Evolutionary conservation across 2,113 vertebrate genomes (phyloP).

Genomic region (Raja brachyura): DNA sequence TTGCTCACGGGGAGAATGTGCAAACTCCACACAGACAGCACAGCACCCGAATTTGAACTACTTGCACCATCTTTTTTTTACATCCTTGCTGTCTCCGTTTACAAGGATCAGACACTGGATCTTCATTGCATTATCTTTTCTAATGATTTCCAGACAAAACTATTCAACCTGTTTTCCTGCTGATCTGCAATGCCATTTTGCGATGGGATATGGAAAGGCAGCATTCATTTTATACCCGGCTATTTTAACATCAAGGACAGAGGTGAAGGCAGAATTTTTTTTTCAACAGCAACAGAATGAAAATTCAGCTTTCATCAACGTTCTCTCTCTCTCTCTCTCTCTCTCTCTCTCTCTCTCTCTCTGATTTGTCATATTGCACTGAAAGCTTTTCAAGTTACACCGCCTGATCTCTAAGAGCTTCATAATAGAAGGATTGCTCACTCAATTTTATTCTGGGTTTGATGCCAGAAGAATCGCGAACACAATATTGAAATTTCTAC

Average conservation of each 20-base stretch:
- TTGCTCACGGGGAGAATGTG: too few species aligned
- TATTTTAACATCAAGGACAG: background rate
- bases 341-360: background rate
- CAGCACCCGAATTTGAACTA: too few species aligned
- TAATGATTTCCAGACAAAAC: background rate
- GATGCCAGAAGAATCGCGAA: background rate
- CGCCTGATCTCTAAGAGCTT: background rate
- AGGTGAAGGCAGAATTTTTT: background rate
- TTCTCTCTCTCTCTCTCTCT: background rate
- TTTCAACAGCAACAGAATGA: background rate
- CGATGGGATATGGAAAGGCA: background rate
- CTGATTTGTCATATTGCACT: background rate
- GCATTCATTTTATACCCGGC: background rate
- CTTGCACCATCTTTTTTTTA: too few species aligned
- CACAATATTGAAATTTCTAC: background rate
- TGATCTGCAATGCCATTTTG: background rate
- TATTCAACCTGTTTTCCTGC: background rate
- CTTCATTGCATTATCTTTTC: background rate
- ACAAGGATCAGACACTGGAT: background rate
- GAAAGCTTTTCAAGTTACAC: slow-evolving; percentile 7
- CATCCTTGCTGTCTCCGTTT: background rate
- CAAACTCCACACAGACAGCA: too few species aligned
- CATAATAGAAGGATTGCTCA: background rate
- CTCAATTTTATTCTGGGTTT: background rate
- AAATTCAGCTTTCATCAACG: background rate